Evolutionary conservation across 2,113 vertebrate species (phyloP).

Genomic region (Macrotus californicus): DNA sequence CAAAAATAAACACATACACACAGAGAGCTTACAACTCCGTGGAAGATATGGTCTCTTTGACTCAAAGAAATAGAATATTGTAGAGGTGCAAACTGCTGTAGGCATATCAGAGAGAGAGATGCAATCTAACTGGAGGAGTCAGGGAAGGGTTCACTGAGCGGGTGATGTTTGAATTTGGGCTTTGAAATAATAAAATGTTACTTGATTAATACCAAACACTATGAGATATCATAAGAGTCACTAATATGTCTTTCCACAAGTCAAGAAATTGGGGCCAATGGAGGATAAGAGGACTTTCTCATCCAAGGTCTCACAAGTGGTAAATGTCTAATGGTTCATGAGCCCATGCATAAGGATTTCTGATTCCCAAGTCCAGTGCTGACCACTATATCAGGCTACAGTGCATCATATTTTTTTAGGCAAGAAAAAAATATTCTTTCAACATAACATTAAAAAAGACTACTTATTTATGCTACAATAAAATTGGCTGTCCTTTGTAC

Average conservation of each 20-base stretch:
- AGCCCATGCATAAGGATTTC: not conserved
- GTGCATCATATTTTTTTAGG: not conserved
- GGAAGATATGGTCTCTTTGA: not conserved
- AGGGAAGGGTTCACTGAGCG: not conserved
- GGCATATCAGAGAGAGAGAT: not conserved
- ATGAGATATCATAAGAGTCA: not conserved
- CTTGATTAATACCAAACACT: not conserved
- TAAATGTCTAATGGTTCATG: not conserved
- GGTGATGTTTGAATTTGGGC: not conserved
- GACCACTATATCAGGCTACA: not conserved
- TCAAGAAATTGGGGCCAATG: not conserved
- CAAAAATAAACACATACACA: not conserved
- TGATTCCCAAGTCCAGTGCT: not conserved
- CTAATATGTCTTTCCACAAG: not conserved
- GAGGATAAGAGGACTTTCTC: not conserved
- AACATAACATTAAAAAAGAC: not conserved
- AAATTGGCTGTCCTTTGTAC: not conserved
- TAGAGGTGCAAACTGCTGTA: not conserved
- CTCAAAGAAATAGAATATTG: not conserved
- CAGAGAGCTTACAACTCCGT: not conserved
- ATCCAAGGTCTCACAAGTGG: not conserved
- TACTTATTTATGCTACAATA: not conserved
- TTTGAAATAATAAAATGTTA: slow-evolving; percentile 13
- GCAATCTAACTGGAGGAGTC: not conserved
- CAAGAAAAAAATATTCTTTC: not conserved